Percentiles rank a stretch among this genome's conserved stretches.
Conservation (phyloP, 2,888 invertebrate species). For the Terebella lapidaria region DNA sequence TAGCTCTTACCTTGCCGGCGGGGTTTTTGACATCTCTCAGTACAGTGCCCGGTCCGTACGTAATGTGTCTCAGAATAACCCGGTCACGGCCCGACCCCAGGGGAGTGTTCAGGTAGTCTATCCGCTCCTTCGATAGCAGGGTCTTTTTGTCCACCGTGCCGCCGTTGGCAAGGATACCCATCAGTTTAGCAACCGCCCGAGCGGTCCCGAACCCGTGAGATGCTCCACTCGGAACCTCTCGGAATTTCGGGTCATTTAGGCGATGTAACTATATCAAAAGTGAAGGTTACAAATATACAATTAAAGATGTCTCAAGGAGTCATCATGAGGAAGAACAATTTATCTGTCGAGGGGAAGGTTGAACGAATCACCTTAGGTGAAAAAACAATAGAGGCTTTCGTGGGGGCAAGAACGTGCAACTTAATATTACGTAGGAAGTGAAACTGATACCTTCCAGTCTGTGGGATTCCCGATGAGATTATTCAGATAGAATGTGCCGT, state of each 20-base stretch:
- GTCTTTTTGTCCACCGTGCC: conserved; percentile 8
- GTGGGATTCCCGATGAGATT: conserved; percentile 14
- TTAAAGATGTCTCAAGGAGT: no score
- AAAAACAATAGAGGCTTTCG: no score
- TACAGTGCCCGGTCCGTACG: conserved; percentile 14
- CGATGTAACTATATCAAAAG: conserved; percentile 21
- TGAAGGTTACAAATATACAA: no score
- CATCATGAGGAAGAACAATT: no score
- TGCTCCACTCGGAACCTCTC: conserved; percentile 32
- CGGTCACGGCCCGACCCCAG: conserved; percentile 9
- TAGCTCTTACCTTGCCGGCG: conserved; percentile 2
- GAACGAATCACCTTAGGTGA: no score
- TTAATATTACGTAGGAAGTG: no score
- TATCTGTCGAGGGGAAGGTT: no score
- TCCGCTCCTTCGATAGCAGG: conserved; percentile 4
- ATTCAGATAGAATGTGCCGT: conserved; percentile 27
- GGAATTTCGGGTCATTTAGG: conserved; percentile 36
- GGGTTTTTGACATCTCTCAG: background rate
- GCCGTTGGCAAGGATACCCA: conserved; percentile 15
- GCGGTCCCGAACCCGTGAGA: conserved; percentile 29
- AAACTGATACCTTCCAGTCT: conserved; percentile 18
- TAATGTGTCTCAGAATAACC: conserved; percentile 10
- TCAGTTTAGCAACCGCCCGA: conserved; percentile 18
- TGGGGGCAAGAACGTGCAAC: no score
- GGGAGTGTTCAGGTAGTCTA: conserved; percentile 5